Base-by-base conservation (phyloP, 2,888 invertebrate species). In the Camponotus fellah region DNA sequence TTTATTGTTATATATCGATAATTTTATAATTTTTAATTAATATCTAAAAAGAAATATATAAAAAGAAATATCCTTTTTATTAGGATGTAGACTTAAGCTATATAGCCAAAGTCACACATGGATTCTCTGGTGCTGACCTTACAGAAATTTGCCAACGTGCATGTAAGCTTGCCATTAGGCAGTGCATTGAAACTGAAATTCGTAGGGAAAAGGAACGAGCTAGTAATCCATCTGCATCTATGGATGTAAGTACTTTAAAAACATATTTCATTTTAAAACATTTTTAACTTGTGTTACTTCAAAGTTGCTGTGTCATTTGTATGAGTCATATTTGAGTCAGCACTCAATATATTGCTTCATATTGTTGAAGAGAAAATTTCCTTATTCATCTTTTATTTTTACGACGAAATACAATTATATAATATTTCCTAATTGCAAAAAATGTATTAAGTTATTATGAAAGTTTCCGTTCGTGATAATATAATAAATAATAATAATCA, bases 61-160 rank as follows among this genome's bases (percentile, higher is more conserved):
- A 46, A 58, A 72, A 76, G 60, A 40, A 53, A 40, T 1, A 82
- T 76, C 32, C 79, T 71, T 58, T 77, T 68, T 88, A 87, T 62
- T 90, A 96, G 96, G 99, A 99, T 93, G 99, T 99, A 58, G 99
- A 99, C 94, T 95, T 99, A 89, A 95, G 95, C 8, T 98, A 98
- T 95, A 97, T 98, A 93, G 97, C 98, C 86, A 98, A 98, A 96
- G 97, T 98, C 68, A 98, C 99, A 58, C 98, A 98, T 94, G 99
- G 99, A 34, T 99, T 99, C 96, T 99, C 99, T 83, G 99, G 99
- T 87, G 99, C 99, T 86, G 99, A 99, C 95, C 96, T 99, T 95
- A 99, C 99, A 14, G 99, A 99, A 96, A 99, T 99, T 94, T 99
- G 99, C 95, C 99, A 99, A 95, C 97, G 99, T 89, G 99, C 99